phyloP scores from a whole-genome alignment of 2,888 invertebrate genomes.

The Coelopa pilipes region DNA sequence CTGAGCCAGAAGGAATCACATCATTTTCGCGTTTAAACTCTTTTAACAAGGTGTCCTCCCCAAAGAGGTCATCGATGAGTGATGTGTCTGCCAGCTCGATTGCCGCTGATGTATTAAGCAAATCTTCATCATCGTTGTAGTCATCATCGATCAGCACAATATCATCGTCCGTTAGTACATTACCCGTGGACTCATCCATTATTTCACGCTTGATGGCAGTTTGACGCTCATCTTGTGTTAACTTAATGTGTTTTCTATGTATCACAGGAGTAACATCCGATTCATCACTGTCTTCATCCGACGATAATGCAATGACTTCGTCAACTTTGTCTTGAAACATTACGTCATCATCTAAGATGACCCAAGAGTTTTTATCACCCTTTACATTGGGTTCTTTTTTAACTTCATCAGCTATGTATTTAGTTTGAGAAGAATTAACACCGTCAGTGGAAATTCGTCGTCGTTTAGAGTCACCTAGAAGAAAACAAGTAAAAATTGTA shows the following conservation, averaged over 20 bases:
- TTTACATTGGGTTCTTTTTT: constrained; percentile 18
- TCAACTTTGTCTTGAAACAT: constrained; percentile 50
- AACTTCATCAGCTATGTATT: constrained; percentile 43
- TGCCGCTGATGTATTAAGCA: constrained; percentile 46
- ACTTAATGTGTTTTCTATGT: constrained; percentile 21
- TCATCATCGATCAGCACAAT: constrained; percentile 61
- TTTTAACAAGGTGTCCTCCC: constrained; percentile 58
- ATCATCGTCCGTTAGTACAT: constrained; percentile 51
- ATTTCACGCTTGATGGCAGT: constrained; percentile 62
- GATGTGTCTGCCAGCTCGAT: constrained; percentile 59
- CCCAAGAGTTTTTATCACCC: constrained; percentile 45
- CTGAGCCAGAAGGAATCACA: constrained; percentile 53
- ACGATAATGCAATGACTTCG: constrained; percentile 51
- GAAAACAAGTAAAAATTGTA: not conserved
- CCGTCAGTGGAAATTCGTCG: constrained; percentile 46
- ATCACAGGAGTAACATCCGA: constrained; percentile 19
- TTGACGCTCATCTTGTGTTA: constrained; percentile 54
- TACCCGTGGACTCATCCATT: constrained; percentile 53
- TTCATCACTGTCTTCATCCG: constrained; percentile 48
- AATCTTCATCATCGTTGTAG: constrained; percentile 55
- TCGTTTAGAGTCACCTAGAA: constrained; percentile 50
- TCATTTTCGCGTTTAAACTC: constrained; percentile 62
- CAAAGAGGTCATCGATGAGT: constrained; percentile 62
- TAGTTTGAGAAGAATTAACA: not conserved
- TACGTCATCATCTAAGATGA: constrained; percentile 58